Evolutionary conservation across 2,888 invertebrate species (phyloP), one percentile per base, ranked within the genome.

Genomic region (Diloba caeruleocephala): DNA sequence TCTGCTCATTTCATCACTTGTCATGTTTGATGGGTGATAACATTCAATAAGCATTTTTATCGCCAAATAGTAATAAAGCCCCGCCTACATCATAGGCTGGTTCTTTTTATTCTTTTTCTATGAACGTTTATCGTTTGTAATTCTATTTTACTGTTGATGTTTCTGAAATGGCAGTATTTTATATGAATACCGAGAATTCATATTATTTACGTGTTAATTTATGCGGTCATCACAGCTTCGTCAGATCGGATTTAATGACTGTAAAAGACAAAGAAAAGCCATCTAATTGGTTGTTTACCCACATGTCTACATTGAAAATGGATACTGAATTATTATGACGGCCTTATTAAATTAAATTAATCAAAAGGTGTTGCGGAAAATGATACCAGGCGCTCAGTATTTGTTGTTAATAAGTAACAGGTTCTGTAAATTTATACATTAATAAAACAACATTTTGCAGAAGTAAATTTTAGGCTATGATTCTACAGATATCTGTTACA

Each of bases 31-130:
- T 67, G 54, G 64, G 70, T 75, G 81, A 83, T 84, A 84, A 79
- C 74, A 75, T 79, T 77, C 74, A 78, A 76, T 81, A 77, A 71
- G 59, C 71, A 71, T 70, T 83, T 59, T 85, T 84, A 86, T 85
- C 81, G 66, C 63, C 67, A 50, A 76, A 76, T 36, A 72, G 74
- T 76, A 78, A 81, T 80, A 79, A 79, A 79, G 71, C 72, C 56
- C 37, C 43, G n/a, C n/a, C n/a, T n/a, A 62, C 44, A 65, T 63
- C 49, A 65, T 66, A 66, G 61, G 48, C 39, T 45, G 54, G 54
- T 55, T 62, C 58, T 65, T 62, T 72, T 70, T 68, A 66, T 51
- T 63, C 33, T 50, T 57, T 61, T 61, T 46, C 51, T 48, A 55
- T 44, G 49, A 48, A 48, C 28, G 31, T 70, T 61, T 58, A 62